Evolutionary conservation across 2,888 invertebrate genomes (phyloP).

Genomic region (Melitaea athalia): DNA sequence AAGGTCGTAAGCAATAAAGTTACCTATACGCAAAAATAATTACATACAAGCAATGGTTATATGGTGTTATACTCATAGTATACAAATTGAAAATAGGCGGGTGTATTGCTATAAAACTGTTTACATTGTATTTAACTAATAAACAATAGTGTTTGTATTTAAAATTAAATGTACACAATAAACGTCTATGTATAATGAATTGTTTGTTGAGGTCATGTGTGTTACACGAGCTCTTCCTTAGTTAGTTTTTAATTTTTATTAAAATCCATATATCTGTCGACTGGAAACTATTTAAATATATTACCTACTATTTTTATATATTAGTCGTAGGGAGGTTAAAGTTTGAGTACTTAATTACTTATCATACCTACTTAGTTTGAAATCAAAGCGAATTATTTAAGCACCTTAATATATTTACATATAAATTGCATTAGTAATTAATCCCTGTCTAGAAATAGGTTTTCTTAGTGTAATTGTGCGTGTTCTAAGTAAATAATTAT

Average conservation of each 20-base stretch:
- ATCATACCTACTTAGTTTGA: too few species aligned
- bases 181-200: constrained; percentile 13
- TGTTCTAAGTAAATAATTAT: too few species aligned
- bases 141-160: constrained; percentile 30
- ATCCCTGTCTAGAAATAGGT: too few species aligned
- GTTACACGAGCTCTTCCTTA: background rate
- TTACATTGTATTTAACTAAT: constrained; percentile 10
- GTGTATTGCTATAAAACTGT: constrained; percentile 6
- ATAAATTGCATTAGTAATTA: too few species aligned
- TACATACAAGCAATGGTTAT: background rate
- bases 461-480: too few species aligned
- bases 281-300: too few species aligned
- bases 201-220: constrained; percentile 10
- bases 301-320: too few species aligned
- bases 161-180: constrained; percentile 23
- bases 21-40: background rate
- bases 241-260: background rate
- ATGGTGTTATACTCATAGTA: background rate
- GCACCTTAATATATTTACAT: too few species aligned
- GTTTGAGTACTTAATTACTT: too few species aligned
- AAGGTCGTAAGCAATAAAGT: background rate
- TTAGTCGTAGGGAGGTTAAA: too few species aligned
- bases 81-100: background rate
- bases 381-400: too few species aligned
- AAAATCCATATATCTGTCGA: background rate